These are phyloP conservation scores for Silurus glanis DNA, from an alignment of 2,113 vertebrate genomes.

Conservation along the genomic window DNA sequence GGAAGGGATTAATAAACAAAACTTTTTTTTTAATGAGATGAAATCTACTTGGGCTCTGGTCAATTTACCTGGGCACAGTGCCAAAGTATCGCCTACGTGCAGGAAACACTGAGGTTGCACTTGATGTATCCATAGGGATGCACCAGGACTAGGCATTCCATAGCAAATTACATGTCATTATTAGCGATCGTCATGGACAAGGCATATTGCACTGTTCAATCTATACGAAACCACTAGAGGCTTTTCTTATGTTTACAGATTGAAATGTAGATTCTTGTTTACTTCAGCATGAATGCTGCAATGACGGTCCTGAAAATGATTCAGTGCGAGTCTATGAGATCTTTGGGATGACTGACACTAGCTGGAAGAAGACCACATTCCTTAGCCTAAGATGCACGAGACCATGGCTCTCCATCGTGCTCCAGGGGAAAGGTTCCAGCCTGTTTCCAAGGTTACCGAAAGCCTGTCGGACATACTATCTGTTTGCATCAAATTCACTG, in stretches of 20 bases:
- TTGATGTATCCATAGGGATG: not conserved
- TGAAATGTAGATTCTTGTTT: not conserved
- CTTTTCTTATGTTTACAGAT: not conserved
- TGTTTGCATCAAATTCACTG: conserved; percentile 73
- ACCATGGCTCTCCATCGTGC: conserved; percentile 76
- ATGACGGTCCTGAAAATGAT: conserved; percentile 41
- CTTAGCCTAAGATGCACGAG: conserved; percentile 57
- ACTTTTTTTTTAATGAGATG: not conserved
- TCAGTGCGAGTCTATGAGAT: conserved; percentile 65
- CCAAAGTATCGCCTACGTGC: not conserved
- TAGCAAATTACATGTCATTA: not conserved
- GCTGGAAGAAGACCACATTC: conserved; percentile 65
- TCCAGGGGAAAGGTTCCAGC: conserved; percentile 69
- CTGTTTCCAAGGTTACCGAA: conserved; percentile 81
- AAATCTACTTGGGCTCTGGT: not conserved
- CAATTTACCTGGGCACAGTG: not conserved
- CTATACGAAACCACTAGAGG: not conserved
- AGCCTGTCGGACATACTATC: conserved; percentile 75
- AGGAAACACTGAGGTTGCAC: not conserved
- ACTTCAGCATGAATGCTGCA: not conserved
- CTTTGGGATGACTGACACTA: conserved; percentile 53
- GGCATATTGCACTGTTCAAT: not conserved
- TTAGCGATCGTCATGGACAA: not conserved
- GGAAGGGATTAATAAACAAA: conserved; percentile 10
- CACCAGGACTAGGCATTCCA: not conserved